Evolutionary conservation across 2,113 vertebrate genomes (phyloP), one percentile per base, ranked within the genome.

Genomic region (Callopanchax toddi): DNA sequence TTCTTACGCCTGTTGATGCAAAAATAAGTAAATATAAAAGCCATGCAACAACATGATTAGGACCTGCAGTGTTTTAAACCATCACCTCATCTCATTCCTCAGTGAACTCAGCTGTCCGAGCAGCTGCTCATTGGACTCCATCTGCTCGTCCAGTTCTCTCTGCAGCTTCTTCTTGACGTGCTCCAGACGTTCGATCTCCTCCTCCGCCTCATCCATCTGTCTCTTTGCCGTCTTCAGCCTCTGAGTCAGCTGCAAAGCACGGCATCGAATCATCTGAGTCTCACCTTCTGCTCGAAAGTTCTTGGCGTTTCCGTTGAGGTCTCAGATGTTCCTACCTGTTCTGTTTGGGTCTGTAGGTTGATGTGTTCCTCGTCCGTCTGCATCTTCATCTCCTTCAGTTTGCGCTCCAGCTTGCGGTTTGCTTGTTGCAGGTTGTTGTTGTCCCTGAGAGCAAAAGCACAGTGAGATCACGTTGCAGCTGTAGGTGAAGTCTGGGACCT

Each of bases 151-250:
- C 82, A 97, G 82, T 32, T 99, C 96, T 85, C 97, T 89, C 91
- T 99, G 96, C 46, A 98, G 89, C 85, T 96, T 98, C 92, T 96
- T 98, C 70, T 95, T 97, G 0, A 87, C 73, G 40, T 93, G 93
- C 81, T 98, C 96, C 67, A 98, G 90, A 39, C 96, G 88, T 89
- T 99, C 96, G 6, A 99, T 98, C 89, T 97, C 97, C 86, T 95
- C 96, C 91, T 99, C 97, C 0, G 96, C 95, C 87, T 95, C 95
- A 45, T 98, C 95, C 78, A 99, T 94, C 89, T 98, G 97, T 18
- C 97, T 92, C 89, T 99, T 99, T 73, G 95, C 92, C 1, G 93
- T 94, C 87, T 96, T 99, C 90, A 98, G 83, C 49, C 95, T 94
- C 83, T 99, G 86, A 84, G 92, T 95, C 83, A 99, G 84, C 97